These are phyloP conservation scores for Ramphastos sulfuratus DNA, from an alignment of 2,113 vertebrate species.

Conservation along the genomic window DNA sequence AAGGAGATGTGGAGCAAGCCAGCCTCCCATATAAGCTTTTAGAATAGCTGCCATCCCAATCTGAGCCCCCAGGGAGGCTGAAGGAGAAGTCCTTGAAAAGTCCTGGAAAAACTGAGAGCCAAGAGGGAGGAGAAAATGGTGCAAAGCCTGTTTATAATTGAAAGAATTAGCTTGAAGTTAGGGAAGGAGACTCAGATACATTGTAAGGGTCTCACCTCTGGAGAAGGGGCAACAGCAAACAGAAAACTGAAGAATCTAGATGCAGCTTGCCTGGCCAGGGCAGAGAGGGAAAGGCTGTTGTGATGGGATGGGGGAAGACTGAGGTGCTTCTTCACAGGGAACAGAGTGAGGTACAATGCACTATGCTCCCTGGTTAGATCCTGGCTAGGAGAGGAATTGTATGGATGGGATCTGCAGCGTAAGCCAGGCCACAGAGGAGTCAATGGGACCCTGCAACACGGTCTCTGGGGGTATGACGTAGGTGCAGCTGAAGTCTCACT, in stretches of 20 bases:
- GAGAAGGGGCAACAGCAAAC: background rate
- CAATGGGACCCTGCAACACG: background rate
- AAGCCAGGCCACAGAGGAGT: background rate
- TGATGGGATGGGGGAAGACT: background rate
- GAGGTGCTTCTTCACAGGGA: background rate
- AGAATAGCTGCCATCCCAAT: background rate
- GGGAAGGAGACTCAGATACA: background rate
- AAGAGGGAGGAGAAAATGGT: background rate
- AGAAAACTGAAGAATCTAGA: background rate
- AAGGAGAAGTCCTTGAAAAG: background rate
- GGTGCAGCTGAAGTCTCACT: background rate
- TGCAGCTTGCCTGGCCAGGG: background rate
- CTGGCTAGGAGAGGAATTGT: background rate
- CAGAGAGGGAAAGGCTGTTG: background rate
- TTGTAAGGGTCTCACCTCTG: rapidly evolving
- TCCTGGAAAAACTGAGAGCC: background rate
- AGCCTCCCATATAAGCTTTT: background rate
- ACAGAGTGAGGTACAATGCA: no score
- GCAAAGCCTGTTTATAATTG: background rate
- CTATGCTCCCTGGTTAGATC: background rate
- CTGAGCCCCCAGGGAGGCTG: background rate
- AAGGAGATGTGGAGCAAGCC: background rate
- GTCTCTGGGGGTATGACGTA: background rate
- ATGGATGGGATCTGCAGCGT: background rate
- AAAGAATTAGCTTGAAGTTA: background rate